phyloP scores from a whole-genome alignment of 2,113 vertebrate species.

The Phalacrocorax pelagicus region DNA sequence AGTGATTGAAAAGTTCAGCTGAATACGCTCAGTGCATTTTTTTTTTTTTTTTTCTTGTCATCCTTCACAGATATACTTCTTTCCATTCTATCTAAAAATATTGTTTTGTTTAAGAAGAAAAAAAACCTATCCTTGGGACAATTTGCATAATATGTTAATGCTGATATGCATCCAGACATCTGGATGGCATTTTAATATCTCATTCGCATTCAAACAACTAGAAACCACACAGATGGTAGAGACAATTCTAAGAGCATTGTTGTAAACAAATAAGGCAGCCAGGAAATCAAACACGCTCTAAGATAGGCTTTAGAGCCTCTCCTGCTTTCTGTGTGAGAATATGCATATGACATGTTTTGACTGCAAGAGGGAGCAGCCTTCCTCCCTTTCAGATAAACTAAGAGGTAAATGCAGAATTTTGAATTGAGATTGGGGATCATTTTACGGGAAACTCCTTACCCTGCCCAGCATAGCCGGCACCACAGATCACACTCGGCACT shows the following conservation, averaged over 20 bases:
- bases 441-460: background rate
- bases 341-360: slow-evolving; percentile 46
- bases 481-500: background rate
- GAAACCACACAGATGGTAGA: slow-evolving; percentile 79
- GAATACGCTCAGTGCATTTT: background rate
- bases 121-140: slow-evolving; percentile 25
- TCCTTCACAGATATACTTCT: slow-evolving; percentile 58
- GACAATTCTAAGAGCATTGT: slow-evolving; percentile 80
- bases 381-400: background rate
- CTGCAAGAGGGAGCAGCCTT: slow-evolving; percentile 26
- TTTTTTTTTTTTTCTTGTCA: slow-evolving; percentile 24
- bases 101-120: slow-evolving; percentile 66
- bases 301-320: slow-evolving; percentile 23
- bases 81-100: slow-evolving; percentile 70
- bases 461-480: background rate
- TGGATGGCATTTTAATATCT: slow-evolving; percentile 85
- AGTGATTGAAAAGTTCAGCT: slow-evolving; percentile 51
- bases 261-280: slow-evolving; percentile 81
- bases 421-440: background rate
- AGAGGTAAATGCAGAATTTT: background rate
- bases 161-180: slow-evolving; percentile 76
- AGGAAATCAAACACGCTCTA: slow-evolving; percentile 73
- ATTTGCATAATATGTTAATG: slow-evolving; percentile 80
- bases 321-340: slow-evolving; percentile 1
- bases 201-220: slow-evolving; percentile 79